Evolutionary conservation across 2,113 vertebrate genomes (phyloP).

Genomic region (Chaetorhynchus papuensis): DNA sequence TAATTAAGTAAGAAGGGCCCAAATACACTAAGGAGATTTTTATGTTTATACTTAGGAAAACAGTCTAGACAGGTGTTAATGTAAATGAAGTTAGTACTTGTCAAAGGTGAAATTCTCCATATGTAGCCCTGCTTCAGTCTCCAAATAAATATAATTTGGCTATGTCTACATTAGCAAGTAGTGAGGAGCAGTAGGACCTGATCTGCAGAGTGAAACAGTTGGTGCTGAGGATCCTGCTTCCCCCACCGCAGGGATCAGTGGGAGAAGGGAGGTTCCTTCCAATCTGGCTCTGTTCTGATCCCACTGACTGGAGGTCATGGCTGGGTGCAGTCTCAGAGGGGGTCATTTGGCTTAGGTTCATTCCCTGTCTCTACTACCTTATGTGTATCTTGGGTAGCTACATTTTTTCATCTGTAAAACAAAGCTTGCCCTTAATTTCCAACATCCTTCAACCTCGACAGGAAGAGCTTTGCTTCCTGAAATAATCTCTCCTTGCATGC

Average conservation of each 20-base stretch:
- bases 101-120: conserved; percentile 68
- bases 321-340: neutral
- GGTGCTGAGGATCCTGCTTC: neutral
- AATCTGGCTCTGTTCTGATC: neutral
- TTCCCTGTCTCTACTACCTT: neutral
- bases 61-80: conserved; percentile 69
- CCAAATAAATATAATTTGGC: conserved; percentile 54
- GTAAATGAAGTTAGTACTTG: conserved; percentile 67
- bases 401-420: neutral
- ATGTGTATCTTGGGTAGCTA: neutral
- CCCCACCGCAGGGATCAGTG: accelerated
- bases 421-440: neutral
- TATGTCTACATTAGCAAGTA: conserved; percentile 15
- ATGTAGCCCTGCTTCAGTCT: conserved; percentile 52
- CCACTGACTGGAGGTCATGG: neutral
- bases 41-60: conserved; percentile 66
- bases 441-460: neutral
- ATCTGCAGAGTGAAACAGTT: neutral
- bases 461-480: neutral
- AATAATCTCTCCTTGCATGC: neutral
- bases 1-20: conserved; percentile 60
- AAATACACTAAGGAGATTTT: conserved; percentile 61
- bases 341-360: neutral
- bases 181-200: neutral
- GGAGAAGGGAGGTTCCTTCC: neutral